Evolutionary conservation across 1,140 invertebrate genomes (phyloP).

Genomic region (Drosophila nasuta): DNA sequence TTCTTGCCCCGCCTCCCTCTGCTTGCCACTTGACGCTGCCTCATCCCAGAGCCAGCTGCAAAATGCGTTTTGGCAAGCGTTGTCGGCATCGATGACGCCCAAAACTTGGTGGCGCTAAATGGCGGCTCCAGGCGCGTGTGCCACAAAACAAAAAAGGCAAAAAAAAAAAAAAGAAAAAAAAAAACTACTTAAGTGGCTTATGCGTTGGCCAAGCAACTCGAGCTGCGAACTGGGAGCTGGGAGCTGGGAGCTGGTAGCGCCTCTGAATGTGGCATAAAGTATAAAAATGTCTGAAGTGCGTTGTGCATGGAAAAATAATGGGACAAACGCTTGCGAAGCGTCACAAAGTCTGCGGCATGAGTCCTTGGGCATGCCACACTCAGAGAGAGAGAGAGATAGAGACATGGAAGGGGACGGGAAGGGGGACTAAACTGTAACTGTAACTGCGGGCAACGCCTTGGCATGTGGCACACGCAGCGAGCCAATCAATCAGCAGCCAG

Average conservation of each 20-base stretch:
- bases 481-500: constrained; percentile 70
- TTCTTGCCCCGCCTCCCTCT: not conserved
- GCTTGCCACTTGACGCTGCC: too few relatives aligned
- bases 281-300: constrained; percentile 59
- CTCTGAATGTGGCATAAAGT: constrained; percentile 48
- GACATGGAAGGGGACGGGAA: not conserved
- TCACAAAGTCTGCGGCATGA: constrained; percentile 70
- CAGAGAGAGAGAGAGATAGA: not conserved
- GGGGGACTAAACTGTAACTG: constrained; percentile 12
- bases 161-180: too few relatives aligned
- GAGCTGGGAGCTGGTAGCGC: constrained; percentile 14
- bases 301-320: constrained; percentile 77
- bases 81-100: constrained; percentile 77
- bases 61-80: constrained; percentile 76
- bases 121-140: constrained; percentile 77
- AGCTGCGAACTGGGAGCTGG: constrained; percentile 6
- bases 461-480: constrained; percentile 70
- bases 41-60: not conserved
- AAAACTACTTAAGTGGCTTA: constrained; percentile 73
- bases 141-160: constrained; percentile 53
- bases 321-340: constrained; percentile 60
- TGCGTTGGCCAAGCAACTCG: constrained; percentile 62
- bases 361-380: constrained; percentile 38
- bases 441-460: constrained; percentile 16
- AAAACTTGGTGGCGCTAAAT: constrained; percentile 79